phyloP scores from a whole-genome alignment of 2,113 vertebrate species.

The Amia ocellicauda region DNA sequence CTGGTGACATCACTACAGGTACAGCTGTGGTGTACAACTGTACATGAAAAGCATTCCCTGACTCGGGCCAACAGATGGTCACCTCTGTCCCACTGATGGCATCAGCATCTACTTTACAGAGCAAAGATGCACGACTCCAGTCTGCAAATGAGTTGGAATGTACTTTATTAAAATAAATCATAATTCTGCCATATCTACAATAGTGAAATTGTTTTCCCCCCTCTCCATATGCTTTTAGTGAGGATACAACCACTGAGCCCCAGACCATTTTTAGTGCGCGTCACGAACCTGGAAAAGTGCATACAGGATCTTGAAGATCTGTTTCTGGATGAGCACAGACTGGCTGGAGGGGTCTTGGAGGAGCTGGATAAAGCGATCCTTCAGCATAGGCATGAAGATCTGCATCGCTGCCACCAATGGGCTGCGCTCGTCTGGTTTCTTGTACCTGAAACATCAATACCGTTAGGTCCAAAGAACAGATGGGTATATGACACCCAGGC shows the following conservation, averaged over 20 bases:
- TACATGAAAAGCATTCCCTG: background rate
- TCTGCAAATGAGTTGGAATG: background rate
- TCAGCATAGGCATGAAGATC: constrained; percentile 94
- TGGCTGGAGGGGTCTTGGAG: constrained; percentile 87
- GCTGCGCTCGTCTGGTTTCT: constrained; percentile 93
- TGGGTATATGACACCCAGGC: too few species aligned
- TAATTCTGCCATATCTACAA: too few species aligned
- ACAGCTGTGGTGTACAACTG: too few species aligned
- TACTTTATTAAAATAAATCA: too few species aligned
- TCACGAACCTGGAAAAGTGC: constrained; percentile 91
- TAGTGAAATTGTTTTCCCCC: too few species aligned
- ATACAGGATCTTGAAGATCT: constrained; percentile 99
- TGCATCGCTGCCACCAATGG: constrained; percentile 97
- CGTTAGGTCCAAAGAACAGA: background rate
- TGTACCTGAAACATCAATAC: constrained; percentile 72
- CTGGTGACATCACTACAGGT: too few species aligned
- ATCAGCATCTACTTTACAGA: background rate
- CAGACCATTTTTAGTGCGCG: background rate
- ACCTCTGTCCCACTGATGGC: background rate
- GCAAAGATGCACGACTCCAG: background rate
- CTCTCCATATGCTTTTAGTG: background rate
- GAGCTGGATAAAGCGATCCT: constrained; percentile 92
- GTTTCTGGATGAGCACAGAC: constrained; percentile 96
- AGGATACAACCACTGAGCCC: too few species aligned
- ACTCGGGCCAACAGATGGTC: background rate